phyloP scores from a whole-genome alignment of 2,797 vertebrate genomes.

The Antrozous pallidus region DNA sequence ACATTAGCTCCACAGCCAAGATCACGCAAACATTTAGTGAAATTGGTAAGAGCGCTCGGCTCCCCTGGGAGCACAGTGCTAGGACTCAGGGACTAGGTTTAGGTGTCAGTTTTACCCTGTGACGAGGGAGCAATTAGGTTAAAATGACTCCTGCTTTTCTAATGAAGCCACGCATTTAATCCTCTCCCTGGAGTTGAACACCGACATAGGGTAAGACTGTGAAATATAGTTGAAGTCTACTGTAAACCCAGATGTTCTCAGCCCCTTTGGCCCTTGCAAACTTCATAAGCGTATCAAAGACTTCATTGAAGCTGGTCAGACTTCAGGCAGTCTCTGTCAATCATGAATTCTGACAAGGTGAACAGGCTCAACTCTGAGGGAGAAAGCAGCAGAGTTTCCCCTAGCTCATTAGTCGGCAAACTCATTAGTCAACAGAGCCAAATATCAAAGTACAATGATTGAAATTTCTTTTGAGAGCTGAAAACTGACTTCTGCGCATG shows the following conservation, averaged over 20 bases:
- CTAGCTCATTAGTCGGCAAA: neutral
- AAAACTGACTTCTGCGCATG: too few species aligned
- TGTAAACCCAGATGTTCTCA: neutral
- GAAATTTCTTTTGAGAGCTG: too few species aligned
- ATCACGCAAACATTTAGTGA: constrained; percentile 60
- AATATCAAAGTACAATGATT: too few species aligned
- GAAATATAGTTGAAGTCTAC: constrained; percentile 11
- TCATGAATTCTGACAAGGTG: neutral
- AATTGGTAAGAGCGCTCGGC: constrained; percentile 27
- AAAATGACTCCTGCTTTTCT: constrained; percentile 42
- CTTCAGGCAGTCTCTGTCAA: neutral
- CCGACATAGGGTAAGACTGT: neutral
- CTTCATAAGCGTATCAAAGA: neutral
- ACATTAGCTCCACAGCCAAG: neutral
- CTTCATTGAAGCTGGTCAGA: neutral
- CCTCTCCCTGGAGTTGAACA: constrained; percentile 7
- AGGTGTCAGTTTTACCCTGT: constrained; percentile 37
- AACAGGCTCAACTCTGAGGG: neutral
- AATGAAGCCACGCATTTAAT: constrained; percentile 32
- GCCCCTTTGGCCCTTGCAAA: neutral
- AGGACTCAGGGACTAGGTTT: constrained; percentile 19
- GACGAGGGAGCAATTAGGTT: constrained; percentile 55
- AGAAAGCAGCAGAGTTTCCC: neutral
- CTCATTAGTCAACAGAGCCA: too few species aligned
- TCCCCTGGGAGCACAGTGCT: constrained; percentile 9